Evolutionary conservation across 1,140 invertebrate genomes (phyloP), one percentile per base, ranked within the genome.

Genomic region (Drosophila funebris): DNA sequence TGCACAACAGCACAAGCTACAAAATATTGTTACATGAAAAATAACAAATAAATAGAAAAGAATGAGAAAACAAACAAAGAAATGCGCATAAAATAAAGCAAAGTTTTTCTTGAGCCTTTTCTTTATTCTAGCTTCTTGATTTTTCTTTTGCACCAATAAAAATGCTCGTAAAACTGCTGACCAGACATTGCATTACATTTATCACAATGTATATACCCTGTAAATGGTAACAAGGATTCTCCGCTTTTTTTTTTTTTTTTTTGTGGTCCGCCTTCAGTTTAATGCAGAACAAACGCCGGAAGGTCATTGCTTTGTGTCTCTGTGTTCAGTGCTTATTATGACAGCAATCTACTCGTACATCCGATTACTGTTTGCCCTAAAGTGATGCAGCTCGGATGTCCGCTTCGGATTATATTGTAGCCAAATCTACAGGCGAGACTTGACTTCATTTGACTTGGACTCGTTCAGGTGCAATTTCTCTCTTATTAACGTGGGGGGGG

Each of bases 11-110:
- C 67, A 80, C 67, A 63, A 4, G 64, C 64, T 73, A 80, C 76
- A 81, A 75, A 87, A 85, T 75, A 87, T 78, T 78, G 61, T 78
- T 71, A 74, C 69, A 74, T 74, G 58, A 77, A 63, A 82, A 77
- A 78, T 87, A 44, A 69, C 69, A 73, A 69, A 84, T 62, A 78
- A 81, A 87, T 87, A 74, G 64, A 60, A 77, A 52, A 73, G 48
- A 67, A 57, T 33, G 29, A 18, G 16, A 18, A 18, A 31, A 52
- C 33, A 50, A 7, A 41, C 4, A 41, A 73, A 61, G 67, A 76
- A 78, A 73, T 44, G 50, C 58, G 8, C 71, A 61, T 53, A 71
- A 83, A 13, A 13, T 78, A 71, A 78, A 57, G 37, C 56, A 64
- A 78, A 73, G 41, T 60, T 70, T 46, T 61, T 62, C 14, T 31